Evolutionary conservation across 2,888 invertebrate genomes (phyloP), one percentile per base, ranked within the genome.

Genomic region (Nowickia ferox): DNA sequence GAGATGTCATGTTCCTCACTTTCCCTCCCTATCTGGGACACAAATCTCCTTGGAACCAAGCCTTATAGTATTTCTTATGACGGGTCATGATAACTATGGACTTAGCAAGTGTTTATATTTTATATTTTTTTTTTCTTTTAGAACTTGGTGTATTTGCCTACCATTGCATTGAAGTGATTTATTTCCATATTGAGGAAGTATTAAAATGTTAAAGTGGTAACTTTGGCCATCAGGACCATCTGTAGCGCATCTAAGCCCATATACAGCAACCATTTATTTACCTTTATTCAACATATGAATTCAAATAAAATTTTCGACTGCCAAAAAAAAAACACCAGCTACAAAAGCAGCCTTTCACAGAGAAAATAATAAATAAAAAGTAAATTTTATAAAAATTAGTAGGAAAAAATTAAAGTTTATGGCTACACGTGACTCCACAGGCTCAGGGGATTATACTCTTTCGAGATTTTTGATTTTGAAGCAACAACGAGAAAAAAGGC

Each of bases 391-490:
- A 79, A 79, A 83, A 83, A 86, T 86, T 86, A 83, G 75, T 74
- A 69, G 42, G 30, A 71, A 68, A 57, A 82, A 75, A 82, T 61
- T 86, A 42, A 86, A 83, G 86, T 84, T 84, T 84, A 84, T 84
- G 84, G 71, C 80, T 72, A 86, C 88, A 88, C 87, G 87, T 88
- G 87, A 88, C 86, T 85, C 76, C 65, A 86, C 66, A 84, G 78
- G 86, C 87, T 83, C 83, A 71, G 51, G 87, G 88, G 86, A 88
- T 88, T 88, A 87, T 87, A 84, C 83, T 85, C 79, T 76, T 79
- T 87, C 68, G 86, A 87, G 87, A 87, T 88, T 88, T 84, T 78
- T 61, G 80, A 76, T 69, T 81, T 81, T 72, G 53, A 79, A 40
- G 53, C 22, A 63, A 69, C 69, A 78, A 63, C 10, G 42, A 19